Conservation (phyloP, 2,113 vertebrate species). For the Mystacornis crossleyi region DNA sequence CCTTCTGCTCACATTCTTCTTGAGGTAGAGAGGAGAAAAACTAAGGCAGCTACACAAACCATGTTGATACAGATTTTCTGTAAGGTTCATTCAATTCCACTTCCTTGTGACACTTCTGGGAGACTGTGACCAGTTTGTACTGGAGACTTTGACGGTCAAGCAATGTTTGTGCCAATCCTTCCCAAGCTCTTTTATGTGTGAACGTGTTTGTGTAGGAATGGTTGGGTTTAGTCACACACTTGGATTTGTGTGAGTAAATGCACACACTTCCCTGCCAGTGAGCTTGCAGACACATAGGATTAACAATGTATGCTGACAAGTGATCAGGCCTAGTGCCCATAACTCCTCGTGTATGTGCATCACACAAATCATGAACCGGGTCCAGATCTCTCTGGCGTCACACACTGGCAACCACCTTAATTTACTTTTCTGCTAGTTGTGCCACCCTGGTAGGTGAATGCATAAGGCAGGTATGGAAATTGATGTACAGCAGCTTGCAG, state of each 20-base stretch:
- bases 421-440: background rate
- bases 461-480: background rate
- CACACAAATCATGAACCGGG: background rate
- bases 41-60: background rate
- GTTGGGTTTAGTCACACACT: background rate
- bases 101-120: background rate
- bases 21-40: background rate
- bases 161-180: background rate
- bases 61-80: background rate
- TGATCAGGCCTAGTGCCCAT: fast-evolving
- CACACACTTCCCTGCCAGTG: fast-evolving
- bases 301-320: background rate
- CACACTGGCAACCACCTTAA: background rate
- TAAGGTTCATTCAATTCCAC: background rate
- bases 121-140: background rate
- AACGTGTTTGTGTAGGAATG: background rate
- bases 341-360: background rate
- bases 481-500: background rate
- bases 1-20: background rate
- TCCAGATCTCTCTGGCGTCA: fast-evolving
- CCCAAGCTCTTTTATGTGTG: background rate
- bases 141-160: background rate
- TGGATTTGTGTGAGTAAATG: background rate
- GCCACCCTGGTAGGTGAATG: background rate
- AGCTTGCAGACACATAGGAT: background rate